Base-by-base conservation (phyloP, 1,140 invertebrate species). In the Hormaphis cornu region DNA sequence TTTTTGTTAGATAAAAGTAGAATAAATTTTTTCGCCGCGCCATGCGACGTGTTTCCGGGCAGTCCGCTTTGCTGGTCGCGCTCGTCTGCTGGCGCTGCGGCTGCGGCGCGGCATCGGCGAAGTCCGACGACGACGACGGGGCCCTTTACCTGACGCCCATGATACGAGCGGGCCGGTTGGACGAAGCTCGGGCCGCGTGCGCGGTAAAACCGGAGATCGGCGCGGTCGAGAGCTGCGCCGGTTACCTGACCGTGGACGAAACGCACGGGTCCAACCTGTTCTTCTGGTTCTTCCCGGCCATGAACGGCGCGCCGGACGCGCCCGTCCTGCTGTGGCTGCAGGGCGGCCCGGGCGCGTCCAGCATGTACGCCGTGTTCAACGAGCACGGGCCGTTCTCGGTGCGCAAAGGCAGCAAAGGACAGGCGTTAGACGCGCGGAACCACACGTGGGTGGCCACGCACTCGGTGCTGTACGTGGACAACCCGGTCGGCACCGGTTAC, bases 381-480 rank as follows among this genome's bases (percentile, higher is more conserved):
- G 88, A 90, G 78, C 82, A 88, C 74, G 71, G 71, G 1, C 71
- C 71, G 18, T 54, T 69, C 76, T 80, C 81, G 2, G 87, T 89
- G 78, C 82, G 87, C 20, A 53, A 70, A n/a, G n/a, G n/a, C n/a
- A n/a, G n/a, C n/a, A 20, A 53, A 0, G n/a, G 20, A 63, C 14
- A 12, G 26, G 5, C 44, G 52, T 14, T 46, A 63, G 14, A 14
- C 48, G 40, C 69, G 72, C 16, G n/a, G n/a, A 22, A 71, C 12
- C 85, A 84, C 54, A 85, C 86, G 9, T 94, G 91, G 91, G 86
- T 84, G 69, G 78, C 82, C n/a, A 83, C 82, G 5, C 87, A 89
- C 73, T 86, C 88, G 75, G 75, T 94, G 33, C 80, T 95, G 16
- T 94, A 90, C 74, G 87, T 95, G 56, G 92, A 95, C 75, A 93